Percentiles rank a stretch among this genome's conserved stretches.
Conservation (phyloP, 2,888 invertebrate genomes). For the Anticlea derivata region DNA sequence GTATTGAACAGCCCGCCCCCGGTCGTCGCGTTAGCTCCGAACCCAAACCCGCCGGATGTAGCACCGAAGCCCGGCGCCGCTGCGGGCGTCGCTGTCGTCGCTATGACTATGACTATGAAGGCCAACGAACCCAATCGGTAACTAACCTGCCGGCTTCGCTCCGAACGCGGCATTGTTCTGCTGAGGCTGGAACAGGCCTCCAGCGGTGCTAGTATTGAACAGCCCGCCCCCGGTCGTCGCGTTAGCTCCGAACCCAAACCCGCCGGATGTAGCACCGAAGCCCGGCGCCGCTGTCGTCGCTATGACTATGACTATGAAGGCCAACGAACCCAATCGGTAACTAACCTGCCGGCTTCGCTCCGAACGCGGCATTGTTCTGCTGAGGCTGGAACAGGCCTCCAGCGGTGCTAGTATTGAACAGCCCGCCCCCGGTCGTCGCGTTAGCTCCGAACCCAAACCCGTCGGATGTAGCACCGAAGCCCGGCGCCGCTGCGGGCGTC, state of each 20-base stretch:
- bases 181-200: slow-evolving; percentile 83
- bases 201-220: slow-evolving; percentile 80
- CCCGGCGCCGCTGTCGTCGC: too few species aligned
- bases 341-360: slow-evolving; percentile 79
- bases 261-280: slow-evolving; percentile 85
- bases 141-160: slow-evolving; percentile 77
- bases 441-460: slow-evolving; percentile 70
- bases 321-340: too few species aligned
- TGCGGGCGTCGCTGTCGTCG: too few species aligned
- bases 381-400: slow-evolving; percentile 83
- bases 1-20: slow-evolving; percentile 85
- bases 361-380: slow-evolving; percentile 84
- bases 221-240: slow-evolving; percentile 80
- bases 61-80: slow-evolving; percentile 87
- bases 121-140: too few species aligned
- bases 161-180: slow-evolving; percentile 85
- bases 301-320: too few species aligned
- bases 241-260: slow-evolving; percentile 69
- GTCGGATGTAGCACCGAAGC: slow-evolving; percentile 85
- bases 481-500: slow-evolving; percentile 79
- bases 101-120: too few species aligned
- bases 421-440: slow-evolving; percentile 75
- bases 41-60: slow-evolving; percentile 72
- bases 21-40: slow-evolving; percentile 70
- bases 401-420: slow-evolving; percentile 83